phyloP scores from a whole-genome alignment of 2,797 vertebrate genomes.

The Buceros bicornis region DNA sequence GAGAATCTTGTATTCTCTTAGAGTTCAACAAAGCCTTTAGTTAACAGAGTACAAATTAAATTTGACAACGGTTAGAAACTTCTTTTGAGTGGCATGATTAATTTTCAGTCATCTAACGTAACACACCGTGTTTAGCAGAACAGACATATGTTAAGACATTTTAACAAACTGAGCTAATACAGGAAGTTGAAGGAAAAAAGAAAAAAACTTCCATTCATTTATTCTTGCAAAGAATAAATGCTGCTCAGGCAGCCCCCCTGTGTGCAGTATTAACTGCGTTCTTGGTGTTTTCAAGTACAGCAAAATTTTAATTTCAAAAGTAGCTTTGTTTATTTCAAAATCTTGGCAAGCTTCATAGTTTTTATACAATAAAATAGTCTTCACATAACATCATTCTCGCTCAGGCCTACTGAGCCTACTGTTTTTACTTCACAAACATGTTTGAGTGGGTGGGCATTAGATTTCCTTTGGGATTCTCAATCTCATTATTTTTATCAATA shows the following conservation, averaged over 20 bases:
- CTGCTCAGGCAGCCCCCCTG: background rate
- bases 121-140: background rate
- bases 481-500: constrained; percentile 79
- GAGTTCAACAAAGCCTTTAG: constrained; percentile 29
- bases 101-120: constrained; percentile 13
- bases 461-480: constrained; percentile 71
- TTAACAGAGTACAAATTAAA: constrained; percentile 41
- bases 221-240: background rate
- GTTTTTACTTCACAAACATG: constrained; percentile 28
- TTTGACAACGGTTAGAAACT: constrained; percentile 28
- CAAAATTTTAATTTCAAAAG: constrained; percentile 42
- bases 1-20: background rate
- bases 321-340: constrained; percentile 24
- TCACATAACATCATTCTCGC: background rate
- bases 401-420: background rate
- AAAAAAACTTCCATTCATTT: background rate
- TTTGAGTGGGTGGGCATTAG: constrained; percentile 61
- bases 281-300: background rate
- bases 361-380: background rate
- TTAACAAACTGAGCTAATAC: constrained; percentile 38
- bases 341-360: constrained; percentile 14
- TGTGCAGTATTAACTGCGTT: background rate
- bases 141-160: constrained; percentile 19
- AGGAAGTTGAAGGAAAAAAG: background rate
- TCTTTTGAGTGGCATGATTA: background rate